Base-by-base conservation (phyloP, 2,113 vertebrate species). In the Melospiza melodia region DNA sequence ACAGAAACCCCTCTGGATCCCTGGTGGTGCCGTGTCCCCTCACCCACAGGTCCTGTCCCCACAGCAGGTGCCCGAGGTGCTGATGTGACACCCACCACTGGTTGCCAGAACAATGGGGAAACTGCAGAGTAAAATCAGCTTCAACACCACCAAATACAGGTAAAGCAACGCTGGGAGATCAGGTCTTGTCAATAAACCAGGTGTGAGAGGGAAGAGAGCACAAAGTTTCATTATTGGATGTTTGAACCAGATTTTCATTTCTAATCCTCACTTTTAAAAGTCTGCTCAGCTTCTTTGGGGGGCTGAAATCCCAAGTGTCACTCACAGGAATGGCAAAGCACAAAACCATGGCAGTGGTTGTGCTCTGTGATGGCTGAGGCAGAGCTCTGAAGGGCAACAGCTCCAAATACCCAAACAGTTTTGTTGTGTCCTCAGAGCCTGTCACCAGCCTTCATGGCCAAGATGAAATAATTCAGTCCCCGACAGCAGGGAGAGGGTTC, bases 41-140 rank as follows among this genome's bases (percentile, higher is more conserved):
- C 61, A 28, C 23, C 21, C 49, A 16, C 55, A 91, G 88, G 72
- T 43, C 6, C 0, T 8, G 21, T 84, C 52, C 44, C 91, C 65
- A 67, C 62, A 54, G 79, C 39, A 25, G 27, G 51, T 46, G 3
- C 74, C 77, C 7, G 24, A 78, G 63, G 75, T 90, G 96, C 89
- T 84, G 77, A 58, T 62, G 46, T 39, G 58, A 69, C 30, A 35
- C 63, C 72, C 30, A 5, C 39, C 3, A 5, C 75, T 58, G 2
- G 0, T 68, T 20, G 3, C 44, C 46, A 27, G 58, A 7, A 30
- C 58, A 57, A 99, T 99, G 99, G 99, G 99, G 39, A 99, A 99
- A 93, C 98, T 99, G 59, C 99, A 99, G 95, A 99, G 99, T 97
- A 99, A 99, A 97, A 97, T 98, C 95, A 98, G 97, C 85, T 96